Evolutionary conservation across 2,888 invertebrate genomes (phyloP), one percentile per base, ranked within the genome.

Genomic region (Netelia virgata): DNA sequence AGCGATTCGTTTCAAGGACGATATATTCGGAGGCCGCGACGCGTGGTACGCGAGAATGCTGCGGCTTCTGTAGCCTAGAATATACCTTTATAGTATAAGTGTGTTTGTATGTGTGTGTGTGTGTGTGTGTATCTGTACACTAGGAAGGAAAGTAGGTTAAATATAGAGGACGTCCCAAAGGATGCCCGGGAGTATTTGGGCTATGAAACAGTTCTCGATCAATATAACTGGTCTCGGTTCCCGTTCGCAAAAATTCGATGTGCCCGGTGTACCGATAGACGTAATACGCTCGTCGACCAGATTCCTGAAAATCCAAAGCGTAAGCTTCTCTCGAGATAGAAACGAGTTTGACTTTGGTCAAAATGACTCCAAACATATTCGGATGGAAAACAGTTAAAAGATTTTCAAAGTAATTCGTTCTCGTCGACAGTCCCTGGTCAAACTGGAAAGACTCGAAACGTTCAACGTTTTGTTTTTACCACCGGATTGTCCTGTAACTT

Each of bases 131-230:
- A 41, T 6, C 16, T 47, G 75, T 53, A 18, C 28, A 75, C 80
- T 73, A 53, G 73, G 28, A 81, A 79, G 43, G 81, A 88, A 92
- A 92, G 90, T 92, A 89, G 92, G 91, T 92, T 91, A 90, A 90
- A 90, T 90, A 90, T 90, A 88, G 91, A 90, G 90, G 88, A 79
- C 89, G 88, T 92, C 91, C 91, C 90, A 89, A 91, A 91, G 91
- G 91, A 92, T 90, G 89, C 88, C 90, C 88, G 88, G 89, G 90
- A 91, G 16, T 92, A 93, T 93, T 93, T 92, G 90, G 92, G 91
- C 92, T 93, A 92, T 91, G 92, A 36, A 92, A 91, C 92, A 92
- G 90, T 92, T 89, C 90, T 57, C 91, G 92, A 92, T 93, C 92
- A 91, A 92, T 91, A 90, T 90, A 88, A 87, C 88, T 83, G 87